phyloP scores from a whole-genome alignment of 2,113 vertebrate species.

The Nansenia antarctica region DNA sequence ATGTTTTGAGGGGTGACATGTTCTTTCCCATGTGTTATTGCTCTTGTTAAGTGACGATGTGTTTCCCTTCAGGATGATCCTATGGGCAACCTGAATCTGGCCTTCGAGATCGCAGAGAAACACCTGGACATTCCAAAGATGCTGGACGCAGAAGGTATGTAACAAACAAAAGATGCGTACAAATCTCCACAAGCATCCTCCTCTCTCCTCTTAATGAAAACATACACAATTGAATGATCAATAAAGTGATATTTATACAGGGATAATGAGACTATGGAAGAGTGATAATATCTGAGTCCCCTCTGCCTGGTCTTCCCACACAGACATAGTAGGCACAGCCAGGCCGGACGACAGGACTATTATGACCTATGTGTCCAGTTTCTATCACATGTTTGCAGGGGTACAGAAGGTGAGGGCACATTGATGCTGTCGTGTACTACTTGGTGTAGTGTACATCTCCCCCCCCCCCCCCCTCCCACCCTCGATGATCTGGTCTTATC shows the following conservation, averaged over 20 bases:
- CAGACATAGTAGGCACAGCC: slow-evolving; percentile 68
- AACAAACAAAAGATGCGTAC: background rate
- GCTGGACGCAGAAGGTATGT: slow-evolving; percentile 95
- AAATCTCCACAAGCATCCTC: background rate
- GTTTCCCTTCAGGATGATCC: slow-evolving; percentile 89
- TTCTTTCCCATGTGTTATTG: background rate
- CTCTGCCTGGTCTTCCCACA: slow-evolving; percentile 1
- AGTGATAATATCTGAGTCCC: background rate
- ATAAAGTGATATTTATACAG: background rate
- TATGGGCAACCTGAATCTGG: slow-evolving; percentile 95
- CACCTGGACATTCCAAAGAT: slow-evolving; percentile 99
- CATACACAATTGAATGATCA: background rate
- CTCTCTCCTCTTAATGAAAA: background rate
- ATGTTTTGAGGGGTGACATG: background rate
- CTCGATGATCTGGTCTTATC: background rate
- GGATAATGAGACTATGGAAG: background rate
- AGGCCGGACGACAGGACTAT: slow-evolving; percentile 71
- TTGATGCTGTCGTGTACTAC: background rate
- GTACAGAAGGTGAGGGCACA: slow-evolving; percentile 65
- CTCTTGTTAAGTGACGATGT: slow-evolving; percentile 51
- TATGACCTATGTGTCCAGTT: slow-evolving; percentile 75
- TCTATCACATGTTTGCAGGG: slow-evolving; percentile 72
- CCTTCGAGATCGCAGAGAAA: slow-evolving; percentile 98
- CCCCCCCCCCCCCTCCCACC: background rate
- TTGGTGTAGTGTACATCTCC: background rate